These are phyloP conservation scores for Diorhabda elongata DNA, from an alignment of 1,140 invertebrate genomes.

Conservation along the genomic window DNA sequence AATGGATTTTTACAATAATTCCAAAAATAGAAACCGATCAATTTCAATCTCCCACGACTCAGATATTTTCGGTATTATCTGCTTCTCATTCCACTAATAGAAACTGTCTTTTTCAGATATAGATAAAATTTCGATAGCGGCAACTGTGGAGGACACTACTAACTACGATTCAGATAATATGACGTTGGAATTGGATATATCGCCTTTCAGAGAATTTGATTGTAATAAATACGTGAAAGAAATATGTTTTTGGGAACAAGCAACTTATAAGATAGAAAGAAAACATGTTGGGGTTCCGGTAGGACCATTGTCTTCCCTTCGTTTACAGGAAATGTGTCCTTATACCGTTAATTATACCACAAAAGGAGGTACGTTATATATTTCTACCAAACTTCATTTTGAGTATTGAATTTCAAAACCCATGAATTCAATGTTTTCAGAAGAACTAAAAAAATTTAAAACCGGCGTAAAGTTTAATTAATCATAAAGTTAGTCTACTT, in stretches of 20 bases:
- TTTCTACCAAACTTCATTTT: neutral
- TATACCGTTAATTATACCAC: constrained; percentile 32
- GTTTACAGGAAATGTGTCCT: constrained; percentile 32
- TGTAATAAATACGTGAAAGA: constrained; percentile 34
- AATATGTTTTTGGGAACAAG: constrained; percentile 37
- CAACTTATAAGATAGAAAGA: constrained; percentile 31
- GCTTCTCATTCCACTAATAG: neutral
- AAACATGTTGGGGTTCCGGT: constrained; percentile 28
- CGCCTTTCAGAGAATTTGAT: constrained; percentile 22
- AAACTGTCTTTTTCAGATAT: constrained; percentile 24
- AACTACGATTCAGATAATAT: constrained; percentile 21
- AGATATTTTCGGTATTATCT: too few relatives aligned
- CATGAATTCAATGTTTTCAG: too few relatives aligned
- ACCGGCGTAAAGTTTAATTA: too few relatives aligned
- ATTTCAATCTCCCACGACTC: too few relatives aligned
- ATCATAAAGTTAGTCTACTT: too few relatives aligned
- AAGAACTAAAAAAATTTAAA: too few relatives aligned
- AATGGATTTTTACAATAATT: too few relatives aligned
- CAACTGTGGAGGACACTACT: constrained; percentile 29
- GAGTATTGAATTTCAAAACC: too few relatives aligned
- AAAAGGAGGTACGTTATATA: neutral
- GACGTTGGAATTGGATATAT: constrained; percentile 28
- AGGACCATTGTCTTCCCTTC: constrained; percentile 33
- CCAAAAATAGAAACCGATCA: too few relatives aligned
- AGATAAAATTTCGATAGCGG: constrained; percentile 17